Base-by-base conservation (phyloP, 2,888 invertebrate species). In the Chymomyza amoena region DNA sequence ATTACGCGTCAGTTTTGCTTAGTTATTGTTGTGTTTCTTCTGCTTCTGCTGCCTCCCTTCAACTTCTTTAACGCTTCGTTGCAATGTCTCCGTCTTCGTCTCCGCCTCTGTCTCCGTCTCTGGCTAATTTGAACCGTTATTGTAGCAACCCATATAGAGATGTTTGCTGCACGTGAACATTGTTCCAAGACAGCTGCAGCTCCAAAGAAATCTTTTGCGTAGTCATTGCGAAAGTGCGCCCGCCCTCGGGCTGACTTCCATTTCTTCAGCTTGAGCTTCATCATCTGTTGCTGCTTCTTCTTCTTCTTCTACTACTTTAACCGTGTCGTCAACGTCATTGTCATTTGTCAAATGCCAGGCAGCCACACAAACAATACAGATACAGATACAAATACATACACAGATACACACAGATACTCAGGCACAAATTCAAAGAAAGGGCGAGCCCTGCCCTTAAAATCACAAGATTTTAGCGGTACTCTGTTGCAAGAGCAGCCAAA, bases 261-360 rank as follows among this genome's bases (percentile, higher is more conserved):
- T 45, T 45, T 45, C 39, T 54, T 54, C 20, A 15, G 0, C 16
- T 16, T 18, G 15, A 3, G 10, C 20, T 54, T 54, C 54, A 32
- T 32, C 32, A 6, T 10, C 51, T 51, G 51, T 51, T 51, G 1
- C 6, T 51, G 15, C 16, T 54, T 54, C 20, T 54, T 54, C 10
- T 54, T 18, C 54, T 16, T 15, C 9, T 15, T 9, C n/a, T 16
- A 54, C 54, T 80, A 80, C 78, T 80, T 77, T 71, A 78, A 76
- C 68, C 71, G 66, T 76, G 76, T 79, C 69, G 70, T 78, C 77
- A 78, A 76, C 77, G 77, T 78, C 78, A 76, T 78, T 78, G 78
- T 78, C 79, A 78, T 78, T 78, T 78, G 78, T 78, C 78, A 78
- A 78, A 80, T 72, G 80, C 78, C 78, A 79, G 67, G 77, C 78